These are phyloP conservation scores for Liolophura sinensis DNA, from an alignment of 1,140 invertebrate genomes.

Conservation along the genomic window DNA sequence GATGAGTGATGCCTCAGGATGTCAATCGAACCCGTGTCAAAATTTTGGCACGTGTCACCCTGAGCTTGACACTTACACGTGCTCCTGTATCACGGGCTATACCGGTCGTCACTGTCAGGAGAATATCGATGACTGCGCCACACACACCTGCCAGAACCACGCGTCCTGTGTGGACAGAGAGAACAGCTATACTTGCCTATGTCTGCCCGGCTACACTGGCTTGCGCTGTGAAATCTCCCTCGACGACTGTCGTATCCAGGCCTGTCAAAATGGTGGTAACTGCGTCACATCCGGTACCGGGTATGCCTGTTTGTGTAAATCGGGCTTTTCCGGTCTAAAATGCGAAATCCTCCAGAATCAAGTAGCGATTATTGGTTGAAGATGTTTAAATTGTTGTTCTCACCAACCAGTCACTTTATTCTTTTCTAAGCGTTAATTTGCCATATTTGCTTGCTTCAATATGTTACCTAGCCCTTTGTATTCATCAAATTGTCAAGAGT, in stretches of 20 bases:
- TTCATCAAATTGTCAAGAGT: too few relatives aligned
- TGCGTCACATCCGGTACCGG: too few relatives aligned
- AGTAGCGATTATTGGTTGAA: too few relatives aligned
- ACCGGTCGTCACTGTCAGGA: constrained; percentile 62
- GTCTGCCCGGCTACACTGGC: constrained; percentile 86
- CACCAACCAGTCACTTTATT: too few relatives aligned
- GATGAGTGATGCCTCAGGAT: neutral
- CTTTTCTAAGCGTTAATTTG: too few relatives aligned
- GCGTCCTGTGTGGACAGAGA: constrained; percentile 91
- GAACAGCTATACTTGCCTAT: constrained; percentile 92
- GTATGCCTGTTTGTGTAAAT: too few relatives aligned
- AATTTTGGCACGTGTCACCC: constrained; percentile 91
- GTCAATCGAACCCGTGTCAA: constrained; percentile 70
- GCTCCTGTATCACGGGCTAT: constrained; percentile 15
- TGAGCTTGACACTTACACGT: constrained; percentile 75
- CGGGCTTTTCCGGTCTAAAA: too few relatives aligned
- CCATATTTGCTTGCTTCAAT: too few relatives aligned
- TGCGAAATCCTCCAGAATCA: too few relatives aligned
- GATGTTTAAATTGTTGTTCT: too few relatives aligned
- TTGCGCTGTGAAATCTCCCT: constrained; percentile 95
- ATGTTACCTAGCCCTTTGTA: too few relatives aligned
- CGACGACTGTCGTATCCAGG: neutral
- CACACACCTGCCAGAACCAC: constrained; percentile 88
- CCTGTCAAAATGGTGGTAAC: too few relatives aligned
- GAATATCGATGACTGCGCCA: constrained; percentile 81